Evolutionary conservation across 2,888 invertebrate species (phyloP).

Genomic region (Platycnemis pennipes): DNA sequence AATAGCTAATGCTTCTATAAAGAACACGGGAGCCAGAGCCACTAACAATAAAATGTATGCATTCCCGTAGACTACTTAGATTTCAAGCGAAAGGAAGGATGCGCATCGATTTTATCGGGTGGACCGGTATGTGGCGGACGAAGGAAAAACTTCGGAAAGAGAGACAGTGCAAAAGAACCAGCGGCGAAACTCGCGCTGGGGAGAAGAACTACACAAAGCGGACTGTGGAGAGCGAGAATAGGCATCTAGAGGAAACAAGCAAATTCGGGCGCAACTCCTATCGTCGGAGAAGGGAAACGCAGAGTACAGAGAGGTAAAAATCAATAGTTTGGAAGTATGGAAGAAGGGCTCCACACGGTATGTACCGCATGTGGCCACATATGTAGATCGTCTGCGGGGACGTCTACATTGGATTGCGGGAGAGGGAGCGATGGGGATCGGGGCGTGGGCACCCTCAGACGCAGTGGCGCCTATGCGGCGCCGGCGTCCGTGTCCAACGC

Average conservation of each 20-base stretch:
- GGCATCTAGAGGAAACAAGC: too few relatives aligned
- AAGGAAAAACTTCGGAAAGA: not conserved
- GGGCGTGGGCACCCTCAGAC: not conserved
- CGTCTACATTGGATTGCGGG: too few relatives aligned
- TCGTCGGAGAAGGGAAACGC: too few relatives aligned
- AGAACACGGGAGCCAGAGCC: too few relatives aligned
- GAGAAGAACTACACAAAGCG: not conserved
- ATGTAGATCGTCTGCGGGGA: not conserved
- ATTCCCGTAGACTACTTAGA: too few relatives aligned
- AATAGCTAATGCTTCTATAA: too few relatives aligned
- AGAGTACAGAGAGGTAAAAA: too few relatives aligned
- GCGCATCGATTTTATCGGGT: not conserved
- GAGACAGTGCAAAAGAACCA: not conserved
- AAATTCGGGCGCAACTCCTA: too few relatives aligned
- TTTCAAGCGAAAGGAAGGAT: not conserved
- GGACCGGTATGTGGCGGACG: not conserved
- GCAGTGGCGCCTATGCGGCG: constrained; percentile 56
- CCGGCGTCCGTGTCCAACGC: not conserved
- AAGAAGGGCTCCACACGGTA: not conserved
- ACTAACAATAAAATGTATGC: too few relatives aligned
- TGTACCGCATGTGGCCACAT: not conserved
- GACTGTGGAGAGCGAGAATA: too few relatives aligned
- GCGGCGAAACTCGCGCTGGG: not conserved
- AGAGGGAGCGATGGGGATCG: not conserved
- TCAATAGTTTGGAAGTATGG: not conserved